Evolutionary conservation across 2,888 invertebrate genomes (phyloP).

Genomic region (Lasiommata megera): DNA sequence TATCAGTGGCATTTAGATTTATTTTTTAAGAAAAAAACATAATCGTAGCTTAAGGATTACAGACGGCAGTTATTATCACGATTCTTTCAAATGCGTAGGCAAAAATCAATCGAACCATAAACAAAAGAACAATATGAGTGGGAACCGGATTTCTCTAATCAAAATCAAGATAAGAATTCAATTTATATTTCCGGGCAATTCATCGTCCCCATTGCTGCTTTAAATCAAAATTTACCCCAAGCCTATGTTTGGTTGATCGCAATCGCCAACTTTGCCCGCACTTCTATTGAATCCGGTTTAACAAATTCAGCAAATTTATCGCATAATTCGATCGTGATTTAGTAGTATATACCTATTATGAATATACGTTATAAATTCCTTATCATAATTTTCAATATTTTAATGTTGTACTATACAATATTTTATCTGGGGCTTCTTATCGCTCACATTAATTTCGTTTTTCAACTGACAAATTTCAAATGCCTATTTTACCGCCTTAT

Average conservation of each 20-base stretch:
- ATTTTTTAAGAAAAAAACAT: too few species aligned
- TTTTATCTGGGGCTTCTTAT: too few species aligned
- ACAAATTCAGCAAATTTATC: conserved; percentile 46
- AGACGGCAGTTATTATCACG: too few species aligned
- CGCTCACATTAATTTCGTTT: too few species aligned
- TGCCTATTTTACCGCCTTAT: too few species aligned
- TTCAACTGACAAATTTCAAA: too few species aligned
- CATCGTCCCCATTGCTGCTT: conserved; percentile 57
- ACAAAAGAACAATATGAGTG: conserved; percentile 28
- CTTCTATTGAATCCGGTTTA: conserved; percentile 54
- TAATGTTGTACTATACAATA: too few species aligned
- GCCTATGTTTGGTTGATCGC: conserved; percentile 45
- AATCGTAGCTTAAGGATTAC: too few species aligned
- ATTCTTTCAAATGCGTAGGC: too few species aligned
- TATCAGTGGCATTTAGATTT: too few species aligned
- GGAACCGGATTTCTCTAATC: conserved; percentile 42
- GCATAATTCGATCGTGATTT: conserved; percentile 24
- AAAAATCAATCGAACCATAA: not conserved
- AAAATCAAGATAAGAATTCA: conserved; percentile 65
- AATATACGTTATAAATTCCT: too few species aligned
- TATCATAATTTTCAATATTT: too few species aligned
- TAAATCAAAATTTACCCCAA: conserved; percentile 65
- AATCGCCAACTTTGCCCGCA: conserved; percentile 45
- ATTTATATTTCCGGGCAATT: conserved; percentile 62
- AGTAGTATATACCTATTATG: not conserved